Conservation (phyloP, 1,140 invertebrate species). For the Temnothorax curvispinosus region DNA sequence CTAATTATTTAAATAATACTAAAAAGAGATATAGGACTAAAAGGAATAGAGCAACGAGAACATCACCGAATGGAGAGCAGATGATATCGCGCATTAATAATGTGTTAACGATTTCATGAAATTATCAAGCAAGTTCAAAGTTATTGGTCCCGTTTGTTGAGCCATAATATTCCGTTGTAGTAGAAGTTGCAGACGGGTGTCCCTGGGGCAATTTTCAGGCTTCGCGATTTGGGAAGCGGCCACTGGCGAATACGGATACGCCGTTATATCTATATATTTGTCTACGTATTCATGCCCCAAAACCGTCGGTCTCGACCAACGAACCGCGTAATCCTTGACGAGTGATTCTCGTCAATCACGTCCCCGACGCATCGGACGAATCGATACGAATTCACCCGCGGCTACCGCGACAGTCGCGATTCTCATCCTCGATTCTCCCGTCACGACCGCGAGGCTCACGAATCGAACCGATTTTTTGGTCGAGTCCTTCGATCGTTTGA, state of each 20-base stretch:
- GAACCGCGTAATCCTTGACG: conserved; percentile 75
- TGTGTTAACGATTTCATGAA: not conserved
- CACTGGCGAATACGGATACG: conserved; percentile 14
- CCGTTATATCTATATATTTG: conserved; percentile 65
- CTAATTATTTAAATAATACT: not conserved
- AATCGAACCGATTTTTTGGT: conserved; percentile 63
- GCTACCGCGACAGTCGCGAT: conserved; percentile 52
- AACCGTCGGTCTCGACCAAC: conserved; percentile 72
- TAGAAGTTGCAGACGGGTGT: conserved; percentile 72
- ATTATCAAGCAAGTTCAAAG: conserved; percentile 35
- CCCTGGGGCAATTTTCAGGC: conserved; percentile 72
- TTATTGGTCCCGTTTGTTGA: conserved; percentile 10
- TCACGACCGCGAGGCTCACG: conserved; percentile 62
- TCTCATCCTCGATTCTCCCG: conserved; percentile 66
- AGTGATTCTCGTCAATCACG: conserved; percentile 75
- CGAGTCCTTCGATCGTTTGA: conserved; percentile 46
- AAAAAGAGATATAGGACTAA: not conserved
- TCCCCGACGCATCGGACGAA: conserved; percentile 62
- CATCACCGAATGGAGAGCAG: not conserved
- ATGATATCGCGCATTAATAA: not conserved
- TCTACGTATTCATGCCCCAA: conserved; percentile 69
- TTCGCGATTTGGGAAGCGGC: conserved; percentile 71
- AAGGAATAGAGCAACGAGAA: not conserved
- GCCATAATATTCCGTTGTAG: conserved; percentile 69
- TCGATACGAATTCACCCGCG: conserved; percentile 72